Conservation (phyloP, 2,888 invertebrate genomes). For the Neelides folsomi region DNA sequence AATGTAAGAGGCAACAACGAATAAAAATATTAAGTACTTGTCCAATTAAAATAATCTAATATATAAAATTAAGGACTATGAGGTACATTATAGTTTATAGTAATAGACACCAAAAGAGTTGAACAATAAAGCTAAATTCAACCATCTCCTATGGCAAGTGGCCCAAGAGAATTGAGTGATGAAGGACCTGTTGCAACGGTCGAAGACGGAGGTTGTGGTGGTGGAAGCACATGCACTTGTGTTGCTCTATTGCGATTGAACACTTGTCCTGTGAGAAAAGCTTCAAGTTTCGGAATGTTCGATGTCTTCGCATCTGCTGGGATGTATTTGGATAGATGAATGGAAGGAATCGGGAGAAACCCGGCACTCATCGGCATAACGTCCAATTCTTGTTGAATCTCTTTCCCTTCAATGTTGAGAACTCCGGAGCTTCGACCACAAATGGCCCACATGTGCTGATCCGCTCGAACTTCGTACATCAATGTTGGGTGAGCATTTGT, state of each 20-base stretch:
- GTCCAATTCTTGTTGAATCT: conserved; percentile 62
- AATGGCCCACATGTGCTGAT: conserved; percentile 86
- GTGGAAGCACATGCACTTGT: conserved; percentile 71
- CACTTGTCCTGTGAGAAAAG: conserved; percentile 80
- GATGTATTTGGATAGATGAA: conserved; percentile 77
- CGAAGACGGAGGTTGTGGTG: conserved; percentile 26
- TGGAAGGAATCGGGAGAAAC: conserved; percentile 72
- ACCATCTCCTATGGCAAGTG: too few relatives aligned
- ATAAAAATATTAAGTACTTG: too few relatives aligned
- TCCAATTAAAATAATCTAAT: too few relatives aligned
- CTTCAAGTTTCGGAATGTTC: conserved; percentile 56
- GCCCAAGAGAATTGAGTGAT: too few relatives aligned
- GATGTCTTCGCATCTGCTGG: conserved; percentile 45
- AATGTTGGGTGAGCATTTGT: conserved; percentile 45
- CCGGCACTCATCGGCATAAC: conserved; percentile 89
- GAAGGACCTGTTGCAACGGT: too few relatives aligned
- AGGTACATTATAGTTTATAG: too few relatives aligned
- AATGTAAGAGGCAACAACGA: too few relatives aligned
- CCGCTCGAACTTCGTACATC: conserved; percentile 87
- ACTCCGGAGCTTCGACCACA: conserved; percentile 78
- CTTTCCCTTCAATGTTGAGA: conserved; percentile 52
- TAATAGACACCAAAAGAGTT: too few relatives aligned
- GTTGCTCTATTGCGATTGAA: conserved; percentile 83
- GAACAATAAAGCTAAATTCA: too few relatives aligned
- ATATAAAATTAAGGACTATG: too few relatives aligned